A percentile compares a stretch with the other conserved stretches of the same genome.
Conservation (phyloP, 2,888 invertebrate genomes). For the Tipula unca region DNA sequence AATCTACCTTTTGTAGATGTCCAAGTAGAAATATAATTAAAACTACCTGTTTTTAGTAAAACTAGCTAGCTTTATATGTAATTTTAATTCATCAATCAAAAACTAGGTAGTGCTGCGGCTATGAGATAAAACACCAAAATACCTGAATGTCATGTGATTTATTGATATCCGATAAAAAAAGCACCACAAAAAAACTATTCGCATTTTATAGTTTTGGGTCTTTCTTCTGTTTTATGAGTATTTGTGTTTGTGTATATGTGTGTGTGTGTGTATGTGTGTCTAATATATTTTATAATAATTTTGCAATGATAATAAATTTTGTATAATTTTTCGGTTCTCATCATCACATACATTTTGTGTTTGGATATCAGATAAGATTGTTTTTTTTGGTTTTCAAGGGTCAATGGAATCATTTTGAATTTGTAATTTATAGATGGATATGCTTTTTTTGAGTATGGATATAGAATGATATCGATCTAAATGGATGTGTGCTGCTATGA, state of each 20-base stretch:
- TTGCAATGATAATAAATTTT: not conserved
- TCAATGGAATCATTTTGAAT: not conserved
- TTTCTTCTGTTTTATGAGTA: not conserved
- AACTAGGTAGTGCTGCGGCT: not conserved
- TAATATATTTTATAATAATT: not conserved
- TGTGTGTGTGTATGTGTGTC: too few relatives aligned
- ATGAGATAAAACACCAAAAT: not conserved
- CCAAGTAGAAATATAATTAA: not conserved
- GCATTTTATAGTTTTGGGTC: not conserved
- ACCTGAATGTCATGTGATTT: not conserved
- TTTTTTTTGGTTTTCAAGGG: not conserved
- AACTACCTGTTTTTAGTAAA: not conserved
- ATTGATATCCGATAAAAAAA: not conserved
- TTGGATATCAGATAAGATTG: not conserved
- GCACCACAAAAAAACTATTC: not conserved
- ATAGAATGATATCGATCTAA: not conserved
- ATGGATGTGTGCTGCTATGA: not conserved
- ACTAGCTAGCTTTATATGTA: not conserved
- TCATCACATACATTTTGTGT: not conserved
- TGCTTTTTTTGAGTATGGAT: not conserved
- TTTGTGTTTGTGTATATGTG: too few relatives aligned
- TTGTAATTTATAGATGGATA: not conserved
- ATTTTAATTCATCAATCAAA: not conserved
- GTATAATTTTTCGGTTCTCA: not conserved
- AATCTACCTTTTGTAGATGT: not conserved